phyloP scores from a whole-genome alignment of 2,113 vertebrate species.

The Pongo abelii region DNA sequence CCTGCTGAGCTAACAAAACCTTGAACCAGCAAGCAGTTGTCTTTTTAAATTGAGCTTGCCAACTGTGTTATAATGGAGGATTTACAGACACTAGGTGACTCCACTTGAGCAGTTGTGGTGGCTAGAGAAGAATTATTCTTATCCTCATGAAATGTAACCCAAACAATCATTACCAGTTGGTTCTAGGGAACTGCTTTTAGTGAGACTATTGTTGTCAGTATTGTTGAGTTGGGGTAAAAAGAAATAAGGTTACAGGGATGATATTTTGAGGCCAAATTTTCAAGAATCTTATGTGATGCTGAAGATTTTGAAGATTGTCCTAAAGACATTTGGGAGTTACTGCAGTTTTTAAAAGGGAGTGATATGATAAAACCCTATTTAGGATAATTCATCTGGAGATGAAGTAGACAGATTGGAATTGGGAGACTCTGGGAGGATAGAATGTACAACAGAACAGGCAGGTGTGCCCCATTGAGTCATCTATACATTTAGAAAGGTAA shows the following conservation, averaged over 20 bases:
- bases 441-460: neutral
- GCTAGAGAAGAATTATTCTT: neutral
- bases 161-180: neutral
- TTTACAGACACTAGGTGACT: neutral
- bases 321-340: too few species aligned
- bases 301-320: too few species aligned
- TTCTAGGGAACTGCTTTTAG: neutral
- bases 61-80: neutral
- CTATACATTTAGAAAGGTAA: neutral
- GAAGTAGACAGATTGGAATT: too few species aligned
- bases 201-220: neutral
- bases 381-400: too few species aligned
- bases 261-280: too few species aligned
- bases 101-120: neutral
- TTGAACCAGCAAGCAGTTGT: neutral
- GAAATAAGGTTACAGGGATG: too few species aligned
- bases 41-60: neutral
- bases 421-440: neutral
- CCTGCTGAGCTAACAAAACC: neutral
- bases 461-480: neutral
- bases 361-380: too few species aligned
- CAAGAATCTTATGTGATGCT: too few species aligned
- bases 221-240: too few species aligned
- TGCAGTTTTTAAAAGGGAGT: too few species aligned
- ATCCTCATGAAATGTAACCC: neutral